A percentile compares a stretch with the other conserved stretches of the same genome.
phyloP scores from a whole-genome alignment of 2,888 invertebrate genomes.

The Heteropelma amictum region DNA sequence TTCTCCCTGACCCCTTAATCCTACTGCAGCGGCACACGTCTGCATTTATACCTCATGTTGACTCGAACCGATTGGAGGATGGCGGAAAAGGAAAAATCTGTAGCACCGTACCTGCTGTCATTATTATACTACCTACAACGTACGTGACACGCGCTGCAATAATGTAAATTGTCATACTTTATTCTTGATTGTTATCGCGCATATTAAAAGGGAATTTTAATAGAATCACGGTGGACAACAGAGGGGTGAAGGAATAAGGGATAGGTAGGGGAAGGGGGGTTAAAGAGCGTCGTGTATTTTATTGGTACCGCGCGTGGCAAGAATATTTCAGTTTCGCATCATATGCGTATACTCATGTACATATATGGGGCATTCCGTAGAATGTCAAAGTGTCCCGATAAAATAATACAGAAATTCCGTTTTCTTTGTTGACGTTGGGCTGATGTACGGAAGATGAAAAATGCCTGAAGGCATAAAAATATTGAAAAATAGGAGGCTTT shows the following conservation, averaged over 20 bases:
- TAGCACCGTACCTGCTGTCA: background rate
- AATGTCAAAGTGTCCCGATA: background rate
- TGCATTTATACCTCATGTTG: conserved; percentile 38
- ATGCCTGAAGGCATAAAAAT: too few relatives aligned
- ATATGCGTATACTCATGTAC: background rate
- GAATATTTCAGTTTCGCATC: conserved; percentile 29
- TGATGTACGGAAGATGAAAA: too few relatives aligned
- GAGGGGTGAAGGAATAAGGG: background rate
- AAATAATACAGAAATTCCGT: too few relatives aligned
- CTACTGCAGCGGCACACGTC: background rate
- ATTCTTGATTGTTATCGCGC: conserved; percentile 55
- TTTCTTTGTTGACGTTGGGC: too few relatives aligned
- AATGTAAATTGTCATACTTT: conserved; percentile 56
- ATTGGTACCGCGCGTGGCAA: conserved; percentile 34
- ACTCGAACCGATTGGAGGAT: conserved; percentile 38
- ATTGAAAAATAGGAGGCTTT: too few relatives aligned
- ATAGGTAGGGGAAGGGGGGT: background rate
- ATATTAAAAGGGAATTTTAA: conserved; percentile 53
- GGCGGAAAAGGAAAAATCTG: conserved; percentile 10
- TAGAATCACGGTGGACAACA: conserved; percentile 17
- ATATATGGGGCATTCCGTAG: background rate
- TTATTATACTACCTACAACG: conserved; percentile 10
- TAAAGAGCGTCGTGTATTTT: conserved; percentile 35
- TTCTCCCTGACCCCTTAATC: background rate
- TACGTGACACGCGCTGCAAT: conserved; percentile 48